These are phyloP conservation scores for Amphipyra tragopoginis DNA, from an alignment of 2,888 invertebrate genomes.

Conservation along the genomic window DNA sequence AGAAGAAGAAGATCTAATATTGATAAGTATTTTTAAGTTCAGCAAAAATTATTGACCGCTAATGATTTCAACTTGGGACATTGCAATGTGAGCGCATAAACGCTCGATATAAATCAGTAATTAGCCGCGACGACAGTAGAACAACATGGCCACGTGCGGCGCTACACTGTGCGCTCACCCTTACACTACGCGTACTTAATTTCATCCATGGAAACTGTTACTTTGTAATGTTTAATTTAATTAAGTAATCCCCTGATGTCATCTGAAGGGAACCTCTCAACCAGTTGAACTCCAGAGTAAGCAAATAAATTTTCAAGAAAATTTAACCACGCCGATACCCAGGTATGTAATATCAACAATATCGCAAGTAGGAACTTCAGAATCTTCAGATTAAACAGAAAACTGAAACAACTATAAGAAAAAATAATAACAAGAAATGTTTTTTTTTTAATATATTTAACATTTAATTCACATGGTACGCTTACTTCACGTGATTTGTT, in stretches of 20 bases:
- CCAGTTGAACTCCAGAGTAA: not conserved
- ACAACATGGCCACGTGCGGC: constrained; percentile 68
- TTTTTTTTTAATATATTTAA: no score
- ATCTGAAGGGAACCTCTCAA: not conserved
- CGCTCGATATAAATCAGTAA: constrained; percentile 68
- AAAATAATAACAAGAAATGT: no score
- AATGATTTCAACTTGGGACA: constrained; percentile 4
- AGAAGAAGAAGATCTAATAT: no score
- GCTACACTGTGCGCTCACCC: constrained; percentile 54
- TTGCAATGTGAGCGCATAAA: not conserved
- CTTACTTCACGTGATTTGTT: constrained; percentile 1
- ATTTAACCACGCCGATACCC: no score
- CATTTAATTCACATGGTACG: not conserved
- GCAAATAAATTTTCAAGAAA: no score
- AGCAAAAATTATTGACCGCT: constrained; percentile 8
- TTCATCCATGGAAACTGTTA: constrained; percentile 15
- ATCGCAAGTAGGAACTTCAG: no score
- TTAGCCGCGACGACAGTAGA: constrained; percentile 69
- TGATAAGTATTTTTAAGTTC: no score
- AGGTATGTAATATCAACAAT: no score
- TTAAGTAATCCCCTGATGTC: constrained; percentile 3
- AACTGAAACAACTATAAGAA: no score
- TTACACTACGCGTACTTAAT: constrained; percentile 16
- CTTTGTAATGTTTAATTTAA: constrained; percentile 24
- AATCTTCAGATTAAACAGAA: no score